Evolutionary conservation across 2,888 invertebrate species (phyloP), one percentile per base, ranked within the genome.

Genomic region (Pedicia rivosa): DNA sequence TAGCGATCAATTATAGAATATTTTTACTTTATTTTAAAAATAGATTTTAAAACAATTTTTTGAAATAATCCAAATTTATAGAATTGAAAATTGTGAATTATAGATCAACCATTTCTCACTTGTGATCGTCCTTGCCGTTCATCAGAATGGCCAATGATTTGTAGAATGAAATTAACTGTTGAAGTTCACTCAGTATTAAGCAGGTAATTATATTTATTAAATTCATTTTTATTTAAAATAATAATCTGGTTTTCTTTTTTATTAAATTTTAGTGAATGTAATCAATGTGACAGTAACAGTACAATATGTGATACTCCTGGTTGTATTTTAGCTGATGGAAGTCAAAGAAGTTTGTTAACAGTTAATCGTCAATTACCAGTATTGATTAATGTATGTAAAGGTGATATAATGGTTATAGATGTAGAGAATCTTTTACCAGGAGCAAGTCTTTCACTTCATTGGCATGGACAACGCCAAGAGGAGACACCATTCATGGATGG

Each of bases 401-500:
- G 78, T 51, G 84, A 84, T 52, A 74, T 76, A 36, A 63, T 84
- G 4, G 72, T 81, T 1, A 76, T 82, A 1, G 80, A 82, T 48
- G 76, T 83, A 2, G 68, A 73, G 5, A 84, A 84, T 50, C 66
- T 72, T 44, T 67, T 83, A 35, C 74, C 76, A 1, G 77, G 77
- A 2, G 74, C 78, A 49, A 74, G 74, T 1, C 63, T 78, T 1
- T 69, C 78, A 2, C 66, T 86, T 35, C 84, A 86, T 56, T 86
- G 83, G 82, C 72, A 83, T 43, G 86, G 84, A 1, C 81, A 81
- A 44, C 77, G 73, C 48, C 52, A 67, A 58, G 57, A 71, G 44
- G 72, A 64, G 62, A 71, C 78, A 7, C 78, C 78, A 0, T 77
- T 72, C 51, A 80, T 80, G 79, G 81, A 81, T 44, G 81, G 81